Evolutionary conservation across 2,888 invertebrate species (phyloP).

Genomic region (Dioctria rufipes): DNA sequence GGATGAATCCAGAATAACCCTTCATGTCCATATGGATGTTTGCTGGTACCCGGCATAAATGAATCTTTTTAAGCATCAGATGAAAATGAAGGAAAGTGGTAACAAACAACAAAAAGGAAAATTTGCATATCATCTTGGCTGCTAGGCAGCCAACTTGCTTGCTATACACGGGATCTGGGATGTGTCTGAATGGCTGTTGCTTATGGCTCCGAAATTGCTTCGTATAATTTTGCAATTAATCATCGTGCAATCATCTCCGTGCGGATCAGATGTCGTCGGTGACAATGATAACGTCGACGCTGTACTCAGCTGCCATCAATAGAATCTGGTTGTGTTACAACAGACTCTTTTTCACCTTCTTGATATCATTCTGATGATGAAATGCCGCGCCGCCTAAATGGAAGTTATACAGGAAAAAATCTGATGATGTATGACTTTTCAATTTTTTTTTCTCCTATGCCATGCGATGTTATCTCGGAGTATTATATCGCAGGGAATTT

Average conservation of each 20-base stretch:
- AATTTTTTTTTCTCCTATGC: conserved; percentile 52
- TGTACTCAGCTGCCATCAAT: conserved; percentile 49
- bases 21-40: conserved; percentile 55
- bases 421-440: conserved; percentile 58
- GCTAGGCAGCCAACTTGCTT: conserved; percentile 37
- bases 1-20: conserved; percentile 55
- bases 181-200: conserved; percentile 49
- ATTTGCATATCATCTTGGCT: conserved; percentile 59
- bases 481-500: neutral
- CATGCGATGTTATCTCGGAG: neutral
- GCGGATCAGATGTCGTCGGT: conserved; percentile 55
- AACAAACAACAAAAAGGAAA: conserved; percentile 53
- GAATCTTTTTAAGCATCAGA: conserved; percentile 47
- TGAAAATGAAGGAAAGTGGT: conserved; percentile 48
- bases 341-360: conserved; percentile 56
- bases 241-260: conserved; percentile 58
- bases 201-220: conserved; percentile 57
- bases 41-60: conserved; percentile 49
- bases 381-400: conserved; percentile 24
- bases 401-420: conserved; percentile 23
- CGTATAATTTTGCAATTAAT: conserved; percentile 60
- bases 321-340: conserved; percentile 41
- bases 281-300: conserved; percentile 54
- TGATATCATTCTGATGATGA: conserved; percentile 50
- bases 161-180: conserved; percentile 2